phyloP scores from a whole-genome alignment of 2,888 invertebrate genomes.

The Hypomecis punctinalis region DNA sequence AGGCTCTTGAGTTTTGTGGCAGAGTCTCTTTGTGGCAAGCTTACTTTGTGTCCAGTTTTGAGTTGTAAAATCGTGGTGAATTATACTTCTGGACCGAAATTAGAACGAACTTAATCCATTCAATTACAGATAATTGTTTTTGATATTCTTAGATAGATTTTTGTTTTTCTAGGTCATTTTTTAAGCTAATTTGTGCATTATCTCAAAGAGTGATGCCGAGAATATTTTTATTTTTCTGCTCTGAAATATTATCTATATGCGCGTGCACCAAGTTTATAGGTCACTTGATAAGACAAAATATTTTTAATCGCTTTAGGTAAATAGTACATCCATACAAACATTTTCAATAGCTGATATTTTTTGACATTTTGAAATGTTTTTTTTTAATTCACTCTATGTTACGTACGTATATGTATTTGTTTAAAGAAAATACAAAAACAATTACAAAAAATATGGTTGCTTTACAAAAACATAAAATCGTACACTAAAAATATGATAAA shows the following conservation, averaged over 20 bases:
- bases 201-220: slow-evolving; percentile 1
- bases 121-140: background rate
- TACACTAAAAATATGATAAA: no score
- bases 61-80: background rate
- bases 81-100: background rate
- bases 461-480: no score
- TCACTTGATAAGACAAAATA: slow-evolving; percentile 8
- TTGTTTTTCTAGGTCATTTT: background rate
- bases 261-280: slow-evolving; percentile 17
- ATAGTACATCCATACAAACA: background rate
- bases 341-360: background rate
- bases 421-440: no score
- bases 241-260: slow-evolving; percentile 16
- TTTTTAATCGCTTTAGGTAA: background rate
- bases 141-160: background rate
- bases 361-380: background rate
- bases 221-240: slow-evolving; percentile 15
- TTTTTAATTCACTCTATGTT: background rate
- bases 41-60: background rate
- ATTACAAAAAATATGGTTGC: no score
- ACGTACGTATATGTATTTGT: no score
- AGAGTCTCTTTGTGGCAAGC: slow-evolving; percentile 8
- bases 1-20: slow-evolving; percentile 1
- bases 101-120: background rate
- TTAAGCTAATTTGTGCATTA: slow-evolving; percentile 2